phyloP scores from a whole-genome alignment of 2,113 vertebrate genomes.

The Centropus unirufus region DNA sequence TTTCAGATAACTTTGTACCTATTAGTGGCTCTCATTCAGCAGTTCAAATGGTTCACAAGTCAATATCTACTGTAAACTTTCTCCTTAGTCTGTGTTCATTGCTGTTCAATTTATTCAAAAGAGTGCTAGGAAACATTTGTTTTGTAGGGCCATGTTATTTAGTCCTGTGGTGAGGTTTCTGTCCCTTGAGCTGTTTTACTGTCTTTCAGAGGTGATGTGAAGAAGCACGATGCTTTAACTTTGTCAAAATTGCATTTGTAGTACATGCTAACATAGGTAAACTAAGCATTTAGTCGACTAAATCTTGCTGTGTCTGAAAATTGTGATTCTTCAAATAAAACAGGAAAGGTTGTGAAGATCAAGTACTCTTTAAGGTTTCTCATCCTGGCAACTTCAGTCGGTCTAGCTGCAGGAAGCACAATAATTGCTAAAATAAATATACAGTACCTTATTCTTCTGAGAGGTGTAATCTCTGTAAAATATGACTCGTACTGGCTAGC shows the following conservation, averaged over 20 bases:
- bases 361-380: constrained; percentile 1
- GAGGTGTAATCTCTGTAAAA: constrained; percentile 11
- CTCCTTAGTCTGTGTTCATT: background rate
- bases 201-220: background rate
- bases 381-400: background rate
- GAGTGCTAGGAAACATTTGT: background rate
- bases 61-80: background rate
- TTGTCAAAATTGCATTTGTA: background rate
- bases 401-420: background rate
- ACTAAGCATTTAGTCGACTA: background rate
- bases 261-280: background rate
- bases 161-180: background rate
- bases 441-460: background rate
- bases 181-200: background rate
- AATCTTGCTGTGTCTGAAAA: background rate
- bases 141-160: background rate
- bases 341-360: background rate
- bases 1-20: background rate
- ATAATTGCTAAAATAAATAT: constrained; percentile 33
- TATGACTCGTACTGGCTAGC: background rate
- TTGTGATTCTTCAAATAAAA: background rate
- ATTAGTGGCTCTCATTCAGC: background rate
- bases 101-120: background rate
- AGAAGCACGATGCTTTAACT: background rate
- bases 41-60: background rate